A percentile compares a stretch with the other conserved stretches of the same genome.
Conservation (phyloP, 2,888 invertebrate genomes). For the Lochmaea capreae region DNA sequence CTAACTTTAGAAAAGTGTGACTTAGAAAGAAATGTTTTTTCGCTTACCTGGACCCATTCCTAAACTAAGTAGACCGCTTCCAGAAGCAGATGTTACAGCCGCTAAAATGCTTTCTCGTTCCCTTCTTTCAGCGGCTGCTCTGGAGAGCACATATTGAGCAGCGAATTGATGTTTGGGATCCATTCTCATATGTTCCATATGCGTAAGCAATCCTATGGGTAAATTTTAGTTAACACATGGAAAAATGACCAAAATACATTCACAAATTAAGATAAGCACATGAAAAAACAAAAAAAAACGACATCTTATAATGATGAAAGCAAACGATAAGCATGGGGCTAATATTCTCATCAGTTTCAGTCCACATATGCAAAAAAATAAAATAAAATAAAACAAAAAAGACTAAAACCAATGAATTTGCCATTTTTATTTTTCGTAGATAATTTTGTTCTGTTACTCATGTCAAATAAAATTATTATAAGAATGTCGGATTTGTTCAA, state of each 20-base stretch:
- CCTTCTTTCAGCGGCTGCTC: conserved; percentile 90
- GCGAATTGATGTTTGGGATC: conserved; percentile 96
- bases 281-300: conserved; percentile 25
- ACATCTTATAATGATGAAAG: conserved; percentile 23
- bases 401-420: conserved; percentile 26
- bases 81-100: conserved; percentile 71
- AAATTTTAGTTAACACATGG: conserved; percentile 15
- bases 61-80: conserved; percentile 72
- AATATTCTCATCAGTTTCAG: conserved; percentile 55
- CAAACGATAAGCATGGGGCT: conserved; percentile 38
- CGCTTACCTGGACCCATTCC: conserved; percentile 61
- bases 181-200: conserved; percentile 98
- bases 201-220: conserved; percentile 83
- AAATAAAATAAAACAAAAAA: conserved; percentile 40
- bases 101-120: conserved; percentile 83
- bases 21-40: conserved; percentile 1
- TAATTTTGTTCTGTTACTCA: conserved; percentile 30
- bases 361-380: conserved; percentile 52
- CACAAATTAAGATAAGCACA: conserved; percentile 20
- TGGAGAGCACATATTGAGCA: conserved; percentile 90
- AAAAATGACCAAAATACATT: background rate
- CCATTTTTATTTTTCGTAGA: conserved; percentile 4
- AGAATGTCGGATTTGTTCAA: conserved; percentile 29
- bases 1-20: no score
- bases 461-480: conserved; percentile 26